phyloP scores from a whole-genome alignment of 1,140 invertebrate genomes.

The Orius insidiosus region DNA sequence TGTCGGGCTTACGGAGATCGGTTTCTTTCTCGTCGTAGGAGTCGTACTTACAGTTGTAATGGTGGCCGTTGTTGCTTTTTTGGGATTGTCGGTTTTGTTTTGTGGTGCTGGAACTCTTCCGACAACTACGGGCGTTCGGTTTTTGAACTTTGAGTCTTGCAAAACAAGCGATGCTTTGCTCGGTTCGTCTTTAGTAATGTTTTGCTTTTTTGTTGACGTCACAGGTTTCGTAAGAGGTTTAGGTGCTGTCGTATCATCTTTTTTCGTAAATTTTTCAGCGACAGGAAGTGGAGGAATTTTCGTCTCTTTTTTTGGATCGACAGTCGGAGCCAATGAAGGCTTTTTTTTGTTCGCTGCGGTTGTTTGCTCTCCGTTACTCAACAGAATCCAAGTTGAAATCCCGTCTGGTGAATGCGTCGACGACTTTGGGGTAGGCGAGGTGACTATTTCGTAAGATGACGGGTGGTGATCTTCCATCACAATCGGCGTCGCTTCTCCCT shows the following conservation, averaged over 20 bases:
- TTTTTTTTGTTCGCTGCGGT: conserved; percentile 10
- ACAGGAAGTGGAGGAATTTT: conserved; percentile 7
- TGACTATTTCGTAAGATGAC: conserved; percentile 17
- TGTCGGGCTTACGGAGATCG: conserved; percentile 15
- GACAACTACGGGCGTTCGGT: conserved; percentile 22
- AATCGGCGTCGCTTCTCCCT: conserved; percentile 37
- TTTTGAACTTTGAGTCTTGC: conserved; percentile 23
- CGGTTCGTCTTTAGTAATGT: conserved; percentile 6
- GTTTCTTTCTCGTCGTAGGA: conserved; percentile 16
- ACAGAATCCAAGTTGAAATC: conserved; percentile 56
- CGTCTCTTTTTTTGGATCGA: conserved; percentile 11
- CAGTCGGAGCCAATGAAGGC: conserved; percentile 4
- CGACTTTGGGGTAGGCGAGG: conserved; percentile 25
- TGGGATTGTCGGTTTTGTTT: conserved; percentile 12
- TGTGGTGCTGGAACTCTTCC: conserved; percentile 20
- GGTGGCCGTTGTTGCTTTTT: conserved; percentile 15
- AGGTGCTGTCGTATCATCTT: conserved; percentile 3
- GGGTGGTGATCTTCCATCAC: conserved; percentile 29
- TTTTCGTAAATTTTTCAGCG: conserved; percentile 17
- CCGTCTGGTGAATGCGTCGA: conserved; percentile 42
- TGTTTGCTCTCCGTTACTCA: conserved; percentile 22
- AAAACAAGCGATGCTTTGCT: conserved; percentile 14
- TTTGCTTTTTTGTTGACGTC: conserved; percentile 8
- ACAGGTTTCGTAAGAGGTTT: conserved; percentile 14
- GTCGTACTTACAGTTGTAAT: too few relatives aligned